phyloP scores from a whole-genome alignment of 2,113 vertebrate species.

The Cottus gobio region DNA sequence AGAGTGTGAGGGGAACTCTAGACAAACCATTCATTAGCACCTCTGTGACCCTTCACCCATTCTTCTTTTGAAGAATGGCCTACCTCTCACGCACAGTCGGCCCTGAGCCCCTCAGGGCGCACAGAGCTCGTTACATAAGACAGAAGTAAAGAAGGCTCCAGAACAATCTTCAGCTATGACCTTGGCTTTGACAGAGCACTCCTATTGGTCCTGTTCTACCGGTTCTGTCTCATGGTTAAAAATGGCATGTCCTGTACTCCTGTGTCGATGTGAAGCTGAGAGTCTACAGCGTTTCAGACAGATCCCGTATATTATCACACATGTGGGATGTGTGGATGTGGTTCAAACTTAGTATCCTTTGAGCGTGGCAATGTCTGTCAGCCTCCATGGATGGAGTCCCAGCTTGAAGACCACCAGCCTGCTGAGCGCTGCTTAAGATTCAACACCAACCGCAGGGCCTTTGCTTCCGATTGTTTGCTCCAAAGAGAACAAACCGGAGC shows the following conservation, averaged over 20 bases:
- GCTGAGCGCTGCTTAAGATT: too few species aligned
- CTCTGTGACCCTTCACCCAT: slow-evolving; percentile 63
- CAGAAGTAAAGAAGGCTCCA: slow-evolving; percentile 61
- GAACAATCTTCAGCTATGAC: slow-evolving; percentile 69
- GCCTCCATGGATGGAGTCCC: not conserved
- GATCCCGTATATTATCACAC: not conserved
- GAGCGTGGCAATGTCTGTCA: not conserved
- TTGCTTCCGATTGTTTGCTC: too few species aligned
- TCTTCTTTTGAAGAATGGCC: slow-evolving; percentile 67
- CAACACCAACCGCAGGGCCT: too few species aligned
- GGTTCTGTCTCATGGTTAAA: slow-evolving; percentile 41
- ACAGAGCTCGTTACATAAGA: slow-evolving; percentile 61
- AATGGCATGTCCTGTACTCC: slow-evolving; percentile 39
- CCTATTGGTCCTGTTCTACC: slow-evolving; percentile 22
- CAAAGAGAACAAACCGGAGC: too few species aligned
- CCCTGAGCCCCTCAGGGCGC: slow-evolving; percentile 48
- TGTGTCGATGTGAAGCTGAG: not conserved
- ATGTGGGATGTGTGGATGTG: not conserved
- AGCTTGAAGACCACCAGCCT: not conserved
- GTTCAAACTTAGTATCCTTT: not conserved
- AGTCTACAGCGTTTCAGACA: not conserved
- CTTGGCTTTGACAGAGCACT: slow-evolving; percentile 61
- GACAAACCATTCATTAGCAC: slow-evolving; percentile 69
- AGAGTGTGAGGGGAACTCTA: slow-evolving; percentile 54
- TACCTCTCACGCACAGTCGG: slow-evolving; percentile 58